Conservation (phyloP, 2,888 invertebrate genomes). For the Drosophila testacea region DNA sequence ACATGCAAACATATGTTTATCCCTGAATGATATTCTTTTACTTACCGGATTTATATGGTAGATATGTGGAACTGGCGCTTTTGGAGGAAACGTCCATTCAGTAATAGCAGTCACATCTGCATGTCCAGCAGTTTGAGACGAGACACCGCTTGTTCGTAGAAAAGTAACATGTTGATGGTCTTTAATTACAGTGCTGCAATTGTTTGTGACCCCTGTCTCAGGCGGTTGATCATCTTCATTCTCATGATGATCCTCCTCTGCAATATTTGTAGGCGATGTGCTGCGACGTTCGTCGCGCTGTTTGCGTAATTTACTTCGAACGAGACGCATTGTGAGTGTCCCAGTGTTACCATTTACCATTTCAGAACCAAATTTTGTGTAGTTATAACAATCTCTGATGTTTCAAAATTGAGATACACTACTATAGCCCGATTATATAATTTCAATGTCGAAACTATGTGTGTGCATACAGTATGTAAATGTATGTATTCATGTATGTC, state of each 20-base stretch:
- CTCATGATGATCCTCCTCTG: constrained; percentile 20
- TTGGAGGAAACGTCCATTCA: constrained; percentile 94
- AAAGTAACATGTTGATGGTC: constrained; percentile 70
- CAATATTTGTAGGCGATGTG: constrained; percentile 25
- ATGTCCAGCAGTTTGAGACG: constrained; percentile 38
- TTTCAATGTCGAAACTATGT: constrained; percentile 16
- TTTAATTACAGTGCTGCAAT: constrained; percentile 43
- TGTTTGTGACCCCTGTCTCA: constrained; percentile 38
- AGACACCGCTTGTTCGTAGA: constrained; percentile 65
- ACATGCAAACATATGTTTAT: neutral
- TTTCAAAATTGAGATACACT: constrained; percentile 7
- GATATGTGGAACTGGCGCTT: constrained; percentile 90
- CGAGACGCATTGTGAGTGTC: constrained; percentile 95
- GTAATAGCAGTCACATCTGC: constrained; percentile 84
- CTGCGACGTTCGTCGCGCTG: constrained; percentile 91
- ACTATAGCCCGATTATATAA: constrained; percentile 44
- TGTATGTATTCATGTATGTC: neutral
- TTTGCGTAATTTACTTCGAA: constrained; percentile 95
- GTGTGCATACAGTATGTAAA: constrained; percentile 6
- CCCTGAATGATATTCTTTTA: constrained; percentile 23
- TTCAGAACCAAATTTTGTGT: constrained; percentile 37
- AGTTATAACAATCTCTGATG: constrained; percentile 25
- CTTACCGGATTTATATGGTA: constrained; percentile 91
- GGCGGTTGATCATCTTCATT: constrained; percentile 12
- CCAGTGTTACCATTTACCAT: constrained; percentile 93